Evolutionary conservation across 2,113 vertebrate species (phyloP).

Genomic region (Alethe diademata): DNA sequence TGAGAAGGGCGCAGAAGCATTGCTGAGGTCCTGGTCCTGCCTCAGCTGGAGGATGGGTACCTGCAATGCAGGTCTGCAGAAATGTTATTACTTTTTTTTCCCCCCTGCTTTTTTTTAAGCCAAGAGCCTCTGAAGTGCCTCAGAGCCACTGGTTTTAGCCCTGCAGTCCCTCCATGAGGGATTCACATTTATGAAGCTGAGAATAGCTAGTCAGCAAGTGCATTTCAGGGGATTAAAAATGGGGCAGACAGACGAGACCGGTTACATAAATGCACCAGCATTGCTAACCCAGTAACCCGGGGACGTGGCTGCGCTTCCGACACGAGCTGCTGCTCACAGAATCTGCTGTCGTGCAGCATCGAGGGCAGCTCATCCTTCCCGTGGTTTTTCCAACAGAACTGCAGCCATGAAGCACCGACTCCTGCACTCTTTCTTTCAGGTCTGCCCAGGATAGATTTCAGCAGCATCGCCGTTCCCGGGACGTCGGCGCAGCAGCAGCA

Average conservation of each 20-base stretch:
- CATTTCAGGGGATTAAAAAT: not conserved
- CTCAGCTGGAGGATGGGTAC: conserved; percentile 11
- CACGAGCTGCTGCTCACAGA: fast-evolving
- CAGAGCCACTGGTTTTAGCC: not conserved
- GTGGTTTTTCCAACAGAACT: not conserved
- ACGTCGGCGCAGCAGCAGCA: conserved; percentile 74
- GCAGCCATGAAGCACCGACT: fast-evolving
- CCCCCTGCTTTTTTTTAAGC: not conserved
- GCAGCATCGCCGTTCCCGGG: conserved; percentile 92
- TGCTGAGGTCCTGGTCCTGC: not conserved
- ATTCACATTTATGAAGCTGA: not conserved
- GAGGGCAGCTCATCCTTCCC: not conserved
- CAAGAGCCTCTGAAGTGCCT: not conserved
- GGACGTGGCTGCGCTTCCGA: not conserved
- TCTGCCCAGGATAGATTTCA: conserved; percentile 94
- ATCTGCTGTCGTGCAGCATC: fast-evolving
- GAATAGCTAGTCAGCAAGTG: not conserved
- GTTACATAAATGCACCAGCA: not conserved
- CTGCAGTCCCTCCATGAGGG: not conserved
- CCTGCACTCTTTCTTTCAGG: conserved; percentile 59
- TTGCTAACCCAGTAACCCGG: conserved; percentile 26
- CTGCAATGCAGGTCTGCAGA: conserved; percentile 45
- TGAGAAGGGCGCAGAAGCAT: not conserved
- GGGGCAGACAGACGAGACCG: not conserved
- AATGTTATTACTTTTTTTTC: not conserved